phyloP scores from a whole-genome alignment of 2,888 invertebrate genomes.

The Apodemia zela region DNA sequence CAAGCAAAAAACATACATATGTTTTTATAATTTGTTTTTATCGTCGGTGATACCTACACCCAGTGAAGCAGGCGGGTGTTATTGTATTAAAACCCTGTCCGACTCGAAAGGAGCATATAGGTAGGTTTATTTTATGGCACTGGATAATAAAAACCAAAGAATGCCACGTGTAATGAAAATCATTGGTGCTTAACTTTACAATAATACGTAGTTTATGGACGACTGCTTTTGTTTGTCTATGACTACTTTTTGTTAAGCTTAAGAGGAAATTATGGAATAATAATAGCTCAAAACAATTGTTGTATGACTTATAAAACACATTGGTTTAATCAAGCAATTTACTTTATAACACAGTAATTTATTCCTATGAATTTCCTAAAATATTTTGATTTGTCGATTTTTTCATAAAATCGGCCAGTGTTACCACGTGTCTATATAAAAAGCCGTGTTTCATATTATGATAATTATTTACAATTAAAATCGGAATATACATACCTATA shows the following conservation, averaged over 20 bases:
- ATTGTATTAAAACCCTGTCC: no score
- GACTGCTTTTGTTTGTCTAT: not conserved
- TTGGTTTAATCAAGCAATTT: not conserved
- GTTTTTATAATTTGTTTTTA: no score
- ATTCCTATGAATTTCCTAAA: not conserved
- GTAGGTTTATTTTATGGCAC: no score
- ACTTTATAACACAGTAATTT: not conserved
- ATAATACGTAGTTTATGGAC: slow-evolving; percentile 5
- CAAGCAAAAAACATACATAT: no score
- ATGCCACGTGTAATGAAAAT: no score
- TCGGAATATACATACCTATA: slow-evolving; percentile 10
- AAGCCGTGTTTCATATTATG: slow-evolving; percentile 7
- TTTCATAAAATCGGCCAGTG: not conserved
- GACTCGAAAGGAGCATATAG: no score
- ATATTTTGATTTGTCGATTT: not conserved
- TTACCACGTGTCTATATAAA: slow-evolving; percentile 5
- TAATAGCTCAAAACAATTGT: not conserved
- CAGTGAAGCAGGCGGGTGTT: no score
- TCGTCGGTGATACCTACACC: no score
- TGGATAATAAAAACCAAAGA: no score
- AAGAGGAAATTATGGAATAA: not conserved
- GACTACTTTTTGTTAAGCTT: slow-evolving; percentile 1
- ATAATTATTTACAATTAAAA: slow-evolving; percentile 5
- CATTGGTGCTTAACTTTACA: not conserved
- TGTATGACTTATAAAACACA: not conserved